Percentiles rank a stretch among this genome's conserved stretches.
Conservation (phyloP, 2,113 vertebrate genomes). For the Ceratotherium simum region DNA sequence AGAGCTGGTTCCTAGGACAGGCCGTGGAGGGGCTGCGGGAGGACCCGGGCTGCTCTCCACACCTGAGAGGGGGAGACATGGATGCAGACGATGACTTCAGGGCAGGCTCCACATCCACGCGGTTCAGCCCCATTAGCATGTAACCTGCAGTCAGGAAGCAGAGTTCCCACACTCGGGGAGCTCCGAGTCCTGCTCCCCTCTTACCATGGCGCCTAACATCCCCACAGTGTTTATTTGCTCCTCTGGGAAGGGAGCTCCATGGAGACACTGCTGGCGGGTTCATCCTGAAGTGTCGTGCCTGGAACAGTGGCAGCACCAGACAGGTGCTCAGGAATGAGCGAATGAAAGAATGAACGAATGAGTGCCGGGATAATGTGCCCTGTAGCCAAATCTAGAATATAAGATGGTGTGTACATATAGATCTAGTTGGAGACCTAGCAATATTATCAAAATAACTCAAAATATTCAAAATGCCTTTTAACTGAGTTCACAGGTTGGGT, state of each 20-base stretch:
- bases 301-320: not conserved
- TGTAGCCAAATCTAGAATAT: not conserved
- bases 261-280: not conserved
- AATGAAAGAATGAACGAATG: not conserved
- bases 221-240: not conserved
- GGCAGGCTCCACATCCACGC: not conserved
- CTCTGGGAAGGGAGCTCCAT: not conserved
- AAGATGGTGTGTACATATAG: not conserved
- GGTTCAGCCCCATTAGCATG: not conserved
- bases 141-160: not conserved
- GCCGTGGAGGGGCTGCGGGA: not conserved
- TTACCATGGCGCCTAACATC: fast-evolving
- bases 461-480: not conserved
- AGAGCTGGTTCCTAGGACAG: not conserved
- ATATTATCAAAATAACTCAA: not conserved
- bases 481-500: not conserved
- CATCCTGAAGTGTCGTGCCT: not conserved
- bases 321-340: not conserved
- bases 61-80: too few relatives aligned
- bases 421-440: not conserved
- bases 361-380: not conserved
- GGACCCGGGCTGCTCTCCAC: not conserved
- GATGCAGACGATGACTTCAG: too few relatives aligned
- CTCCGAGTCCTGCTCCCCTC: not conserved
- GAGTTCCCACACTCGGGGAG: fast-evolving